Base-by-base conservation (phyloP, 2,797 vertebrate species). In the Esox lucius region DNA sequence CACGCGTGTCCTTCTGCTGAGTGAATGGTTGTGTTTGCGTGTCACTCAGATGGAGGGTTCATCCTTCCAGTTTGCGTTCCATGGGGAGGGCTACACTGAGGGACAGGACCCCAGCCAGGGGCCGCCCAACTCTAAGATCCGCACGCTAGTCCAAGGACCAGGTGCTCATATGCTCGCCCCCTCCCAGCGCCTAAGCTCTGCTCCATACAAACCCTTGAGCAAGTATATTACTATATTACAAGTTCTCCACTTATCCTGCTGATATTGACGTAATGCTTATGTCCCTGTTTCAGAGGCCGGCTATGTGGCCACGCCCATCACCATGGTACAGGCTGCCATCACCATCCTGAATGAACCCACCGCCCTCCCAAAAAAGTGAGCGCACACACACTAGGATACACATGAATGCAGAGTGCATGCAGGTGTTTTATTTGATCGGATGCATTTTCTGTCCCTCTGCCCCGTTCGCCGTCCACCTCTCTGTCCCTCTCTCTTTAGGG, bases 271-370 rank as follows among this genome's bases (percentile, higher is more conserved):
- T 28, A 22, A 28, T 39, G 1, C 48, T 16, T 42, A 5, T 65
- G 8, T 74, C 22, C 35, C 24, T 75, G 51, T 53, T 82, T 62
- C 86, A 99, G 98, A 99, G 83, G 87, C 87, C 78, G 97, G 91
- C 53, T 98, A 98, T 39, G 86, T 98, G 75, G 88, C 96, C 68
- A 99, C 98, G 0, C 93, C 98, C 70, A 97, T 98, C 68, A 92
- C 92, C 71, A 96, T 99, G 96, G 98, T 99, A 39, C 98, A 99
- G 78, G 95, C 95, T 33, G 97, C 91, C 72, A 70, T 98, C 2
- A 95, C 96, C 15, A 88, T 99, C 78, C 93, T 99, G 68, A 95
- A 93, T 1, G 98, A 99, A 74, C 46, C 87, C 16, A 70, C 89
- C n/a, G 88, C 85, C 64, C 90, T 99, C 86, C 98, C 98, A 56